Evolutionary conservation across 2,797 vertebrate genomes (phyloP), one percentile per base, ranked within the genome.

Genomic region (Falco concolor): DNA sequence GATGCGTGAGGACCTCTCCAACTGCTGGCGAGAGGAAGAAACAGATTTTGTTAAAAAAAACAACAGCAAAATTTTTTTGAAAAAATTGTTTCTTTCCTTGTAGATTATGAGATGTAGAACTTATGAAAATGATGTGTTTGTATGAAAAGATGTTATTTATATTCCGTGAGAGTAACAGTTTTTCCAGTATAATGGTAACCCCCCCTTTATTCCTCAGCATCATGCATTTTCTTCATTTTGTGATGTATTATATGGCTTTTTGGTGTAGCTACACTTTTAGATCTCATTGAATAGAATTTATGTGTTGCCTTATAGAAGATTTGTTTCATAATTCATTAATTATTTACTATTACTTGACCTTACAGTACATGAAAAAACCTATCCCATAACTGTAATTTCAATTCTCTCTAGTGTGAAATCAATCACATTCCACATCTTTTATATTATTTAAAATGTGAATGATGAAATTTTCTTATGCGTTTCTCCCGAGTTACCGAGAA

Each of bases 291-390:
- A 44, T 57, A 87, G 83, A 93, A 96, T 94, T 96, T 93, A 89
- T 89, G 65, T 92, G 57, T 92, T 96, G 75, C 82, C 53, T 89
- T 96, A 87, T 63, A 92, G 87, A 93, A 97, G 89, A 92, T 89
- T 77, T 97, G 90, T 94, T 92, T 95, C 95, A 80, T 94, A 96
- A 95, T 96, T 95, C 96, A 93, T 96, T 97, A 95, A 96, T 96
- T 96, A 96, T 97, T 96, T 94, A 96, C 76, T 88, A 49, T 93
- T 90, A 92, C 94, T 95, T 95, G 95, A 94, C 96, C 95, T 96
- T 89, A 95, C 49, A 64, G 81, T 84, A 74, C 87, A 84, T 91
- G 89, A 84, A 87, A 92, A 94, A 93, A 36, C 10, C 76, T 59
- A 45, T 80, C 84, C 75, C 82, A 27, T 92, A 93, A 91, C 89